Conservation (phyloP, 2,888 invertebrate species). For the Stenurella melanura region DNA sequence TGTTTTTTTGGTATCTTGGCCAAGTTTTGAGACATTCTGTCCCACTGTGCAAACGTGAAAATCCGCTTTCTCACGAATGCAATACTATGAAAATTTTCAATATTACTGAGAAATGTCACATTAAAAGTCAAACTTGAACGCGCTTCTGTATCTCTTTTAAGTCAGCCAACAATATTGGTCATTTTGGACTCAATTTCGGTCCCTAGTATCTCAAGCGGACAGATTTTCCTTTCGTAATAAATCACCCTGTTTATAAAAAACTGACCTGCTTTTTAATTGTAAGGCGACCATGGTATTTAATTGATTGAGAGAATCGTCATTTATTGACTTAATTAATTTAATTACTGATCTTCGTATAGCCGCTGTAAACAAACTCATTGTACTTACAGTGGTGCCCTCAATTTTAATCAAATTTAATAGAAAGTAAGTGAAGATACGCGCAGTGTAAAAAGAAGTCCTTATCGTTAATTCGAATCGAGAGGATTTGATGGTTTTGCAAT, state of each 20-base stretch:
- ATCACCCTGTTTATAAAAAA: not conserved
- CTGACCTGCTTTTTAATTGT: slow-evolving; percentile 16
- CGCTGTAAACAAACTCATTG: slow-evolving; percentile 22
- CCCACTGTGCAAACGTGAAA: no score
- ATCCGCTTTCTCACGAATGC: no score
- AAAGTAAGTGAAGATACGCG: not conserved
- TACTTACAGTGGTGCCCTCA: not conserved
- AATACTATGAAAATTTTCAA: no score
- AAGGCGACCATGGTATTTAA: slow-evolving; percentile 1
- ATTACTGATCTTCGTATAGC: not conserved
- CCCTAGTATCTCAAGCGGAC: no score
- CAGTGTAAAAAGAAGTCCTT: not conserved
- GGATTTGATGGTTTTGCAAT: not conserved
- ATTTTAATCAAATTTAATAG: slow-evolving; percentile 2
- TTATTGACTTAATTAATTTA: slow-evolving; percentile 24
- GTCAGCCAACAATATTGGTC: no score
- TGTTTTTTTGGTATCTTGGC: no score
- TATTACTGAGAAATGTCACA: no score
- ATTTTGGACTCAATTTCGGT: no score
- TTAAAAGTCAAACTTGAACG: no score
- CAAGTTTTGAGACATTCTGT: no score
- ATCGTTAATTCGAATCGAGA: not conserved
- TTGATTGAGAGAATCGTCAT: not conserved
- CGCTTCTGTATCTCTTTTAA: no score
- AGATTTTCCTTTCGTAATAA: no score